Percentiles rank a stretch among this genome's conserved stretches.
Evolutionary conservation across 1,140 invertebrate genomes (phyloP).

Genomic region (Bombus confusus): DNA sequence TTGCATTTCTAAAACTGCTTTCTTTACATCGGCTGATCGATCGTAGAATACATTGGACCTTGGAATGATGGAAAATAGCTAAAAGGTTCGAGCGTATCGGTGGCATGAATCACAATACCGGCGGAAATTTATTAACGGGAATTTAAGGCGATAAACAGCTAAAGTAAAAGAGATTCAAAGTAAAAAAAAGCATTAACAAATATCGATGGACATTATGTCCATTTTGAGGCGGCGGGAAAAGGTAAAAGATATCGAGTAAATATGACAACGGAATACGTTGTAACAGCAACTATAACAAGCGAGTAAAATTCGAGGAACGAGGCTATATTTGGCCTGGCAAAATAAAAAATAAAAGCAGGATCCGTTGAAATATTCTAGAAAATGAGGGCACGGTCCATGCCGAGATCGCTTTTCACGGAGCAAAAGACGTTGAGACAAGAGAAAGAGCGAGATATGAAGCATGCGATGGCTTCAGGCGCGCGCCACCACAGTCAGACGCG

Average conservation of each 20-base stretch:
- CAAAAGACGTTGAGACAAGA: slow-evolving; percentile 43
- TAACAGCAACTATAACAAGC: slow-evolving; percentile 33
- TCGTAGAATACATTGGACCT: slow-evolving; percentile 39
- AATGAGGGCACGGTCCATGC: slow-evolving; percentile 12
- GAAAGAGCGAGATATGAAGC: slow-evolving; percentile 53
- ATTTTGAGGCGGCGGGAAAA: slow-evolving; percentile 41
- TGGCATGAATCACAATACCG: neutral
- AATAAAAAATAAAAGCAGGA: neutral
- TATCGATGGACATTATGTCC: neutral
- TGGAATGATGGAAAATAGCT: slow-evolving; percentile 55
- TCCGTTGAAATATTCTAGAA: slow-evolving; percentile 21
- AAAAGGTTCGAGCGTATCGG: slow-evolving; percentile 1
- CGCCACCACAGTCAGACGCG: slow-evolving; percentile 66
- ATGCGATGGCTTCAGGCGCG: slow-evolving; percentile 63
- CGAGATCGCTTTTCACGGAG: slow-evolving; percentile 56
- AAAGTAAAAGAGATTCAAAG: neutral
- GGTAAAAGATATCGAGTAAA: slow-evolving; percentile 28
- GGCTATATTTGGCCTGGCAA: neutral
- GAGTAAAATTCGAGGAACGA: slow-evolving; percentile 26
- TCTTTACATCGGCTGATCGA: slow-evolving; percentile 47
- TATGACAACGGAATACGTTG: neutral
- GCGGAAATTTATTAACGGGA: neutral
- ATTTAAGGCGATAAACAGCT: neutral
- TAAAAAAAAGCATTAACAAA: neutral
- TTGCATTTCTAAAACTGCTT: slow-evolving; percentile 47